Evolutionary conservation across 2,888 invertebrate genomes (phyloP).

Genomic region (Oscheius sp.): DNA sequence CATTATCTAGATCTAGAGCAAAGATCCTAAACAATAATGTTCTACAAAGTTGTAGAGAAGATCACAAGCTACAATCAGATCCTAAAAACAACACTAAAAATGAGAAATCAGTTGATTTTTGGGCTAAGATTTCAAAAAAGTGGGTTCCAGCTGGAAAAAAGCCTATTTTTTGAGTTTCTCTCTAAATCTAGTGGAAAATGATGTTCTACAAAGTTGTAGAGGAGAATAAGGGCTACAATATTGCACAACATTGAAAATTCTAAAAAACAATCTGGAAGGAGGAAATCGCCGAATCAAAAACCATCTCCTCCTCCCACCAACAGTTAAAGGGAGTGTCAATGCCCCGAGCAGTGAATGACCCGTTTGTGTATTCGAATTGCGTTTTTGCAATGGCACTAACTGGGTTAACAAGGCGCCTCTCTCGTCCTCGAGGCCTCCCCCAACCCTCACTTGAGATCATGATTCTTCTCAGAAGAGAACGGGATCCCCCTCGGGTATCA

Average conservation of each 20-base stretch:
- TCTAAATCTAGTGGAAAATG: not conserved
- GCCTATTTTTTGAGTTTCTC: not conserved
- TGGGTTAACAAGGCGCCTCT: conserved; percentile 30
- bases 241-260: not conserved
- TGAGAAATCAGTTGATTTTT: no score
- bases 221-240: no score
- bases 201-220: not conserved
- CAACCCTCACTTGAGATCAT: not conserved
- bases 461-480: not conserved
- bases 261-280: not conserved
- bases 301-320: not conserved
- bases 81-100: no score
- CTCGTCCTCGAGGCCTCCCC: conserved; percentile 12
- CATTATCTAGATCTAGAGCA: no score
- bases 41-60: no score
- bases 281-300: no score
- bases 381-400: conserved; percentile 30
- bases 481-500: not conserved
- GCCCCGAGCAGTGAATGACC: not conserved
- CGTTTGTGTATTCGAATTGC: conserved; percentile 29
- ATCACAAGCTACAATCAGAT: no score
- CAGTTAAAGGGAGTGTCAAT: not conserved
- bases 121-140: no score
- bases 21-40: no score
- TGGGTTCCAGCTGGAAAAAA: no score